phyloP scores from a whole-genome alignment of 2,797 vertebrate genomes.

The Nannoperca australis region DNA sequence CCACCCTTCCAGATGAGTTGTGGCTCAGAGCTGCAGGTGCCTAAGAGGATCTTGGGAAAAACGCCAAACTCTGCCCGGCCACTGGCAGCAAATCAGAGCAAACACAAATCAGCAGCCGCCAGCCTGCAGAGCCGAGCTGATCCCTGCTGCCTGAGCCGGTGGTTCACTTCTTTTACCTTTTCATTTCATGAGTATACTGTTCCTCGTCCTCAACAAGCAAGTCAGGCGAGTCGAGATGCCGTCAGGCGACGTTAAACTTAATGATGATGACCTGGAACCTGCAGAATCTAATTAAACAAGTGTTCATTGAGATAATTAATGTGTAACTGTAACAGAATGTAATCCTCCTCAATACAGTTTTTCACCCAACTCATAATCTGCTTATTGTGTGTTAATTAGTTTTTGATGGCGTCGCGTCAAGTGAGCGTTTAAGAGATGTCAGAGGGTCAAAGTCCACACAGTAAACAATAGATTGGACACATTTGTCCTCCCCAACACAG shows the following conservation, averaged over 20 bases:
- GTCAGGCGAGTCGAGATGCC: not conserved
- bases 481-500: not conserved
- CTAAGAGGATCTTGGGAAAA: conserved; percentile 45
- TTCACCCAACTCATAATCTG: not conserved
- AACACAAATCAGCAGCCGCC: conserved; percentile 29
- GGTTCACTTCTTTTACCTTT: not conserved
- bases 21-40: conserved; percentile 28
- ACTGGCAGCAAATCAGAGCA: conserved; percentile 42
- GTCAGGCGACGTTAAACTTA: not conserved
- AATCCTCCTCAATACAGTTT: not conserved
- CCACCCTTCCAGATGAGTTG: conserved; percentile 22
- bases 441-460: not conserved
- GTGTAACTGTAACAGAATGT: not conserved
- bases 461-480: not conserved
- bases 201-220: not conserved
- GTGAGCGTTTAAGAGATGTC: not conserved
- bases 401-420: not conserved
- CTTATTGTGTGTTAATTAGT: conserved; percentile 7
- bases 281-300: not conserved
- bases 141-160: not conserved
- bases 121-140: conserved; percentile 19
- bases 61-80: conserved; percentile 19
- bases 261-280: not conserved
- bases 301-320: not conserved
- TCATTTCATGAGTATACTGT: not conserved